phyloP scores from a whole-genome alignment of 2,888 invertebrate genomes.

The Mystacides longicornis region DNA sequence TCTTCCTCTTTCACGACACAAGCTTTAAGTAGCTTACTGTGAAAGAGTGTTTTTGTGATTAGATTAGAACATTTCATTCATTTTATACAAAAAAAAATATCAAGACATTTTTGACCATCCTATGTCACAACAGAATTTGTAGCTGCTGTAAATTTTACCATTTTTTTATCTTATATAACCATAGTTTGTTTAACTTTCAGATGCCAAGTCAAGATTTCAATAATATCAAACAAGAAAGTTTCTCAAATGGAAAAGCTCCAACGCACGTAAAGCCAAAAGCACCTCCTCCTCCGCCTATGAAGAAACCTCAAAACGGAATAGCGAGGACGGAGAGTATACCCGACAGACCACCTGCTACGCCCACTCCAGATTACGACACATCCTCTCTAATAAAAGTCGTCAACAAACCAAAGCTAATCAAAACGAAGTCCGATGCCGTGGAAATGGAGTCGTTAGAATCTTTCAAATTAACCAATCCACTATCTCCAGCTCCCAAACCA shows the following conservation, averaged over 20 bases:
- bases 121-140: too few species aligned
- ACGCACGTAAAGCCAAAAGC: slow-evolving; percentile 28
- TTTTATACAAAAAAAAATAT: too few species aligned
- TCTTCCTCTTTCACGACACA: too few species aligned
- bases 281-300: slow-evolving; percentile 29
- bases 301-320: slow-evolving; percentile 16
- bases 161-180: too few species aligned
- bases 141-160: too few species aligned
- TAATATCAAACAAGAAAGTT: slow-evolving; percentile 10
- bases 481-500: slow-evolving; percentile 54
- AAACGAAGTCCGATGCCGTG: slow-evolving; percentile 48
- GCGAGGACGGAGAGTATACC: slow-evolving; percentile 5
- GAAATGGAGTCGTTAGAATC: slow-evolving; percentile 73
- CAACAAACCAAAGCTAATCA: slow-evolving; percentile 29
- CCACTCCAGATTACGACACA: slow-evolving; percentile 49
- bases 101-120: too few species aligned
- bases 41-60: too few species aligned
- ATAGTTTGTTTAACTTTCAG: slow-evolving; percentile 12
- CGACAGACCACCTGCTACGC: slow-evolving; percentile 39
- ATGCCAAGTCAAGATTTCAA: slow-evolving; percentile 25
- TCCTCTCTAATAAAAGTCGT: slow-evolving; percentile 28
- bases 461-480: slow-evolving; percentile 60
- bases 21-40: too few species aligned
- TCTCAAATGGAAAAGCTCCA: slow-evolving; percentile 12
- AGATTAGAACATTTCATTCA: too few species aligned